Evolutionary conservation across 2,113 vertebrate genomes (phyloP), one percentile per base, ranked within the genome.

Genomic region (Dasyprocta punctata): DNA sequence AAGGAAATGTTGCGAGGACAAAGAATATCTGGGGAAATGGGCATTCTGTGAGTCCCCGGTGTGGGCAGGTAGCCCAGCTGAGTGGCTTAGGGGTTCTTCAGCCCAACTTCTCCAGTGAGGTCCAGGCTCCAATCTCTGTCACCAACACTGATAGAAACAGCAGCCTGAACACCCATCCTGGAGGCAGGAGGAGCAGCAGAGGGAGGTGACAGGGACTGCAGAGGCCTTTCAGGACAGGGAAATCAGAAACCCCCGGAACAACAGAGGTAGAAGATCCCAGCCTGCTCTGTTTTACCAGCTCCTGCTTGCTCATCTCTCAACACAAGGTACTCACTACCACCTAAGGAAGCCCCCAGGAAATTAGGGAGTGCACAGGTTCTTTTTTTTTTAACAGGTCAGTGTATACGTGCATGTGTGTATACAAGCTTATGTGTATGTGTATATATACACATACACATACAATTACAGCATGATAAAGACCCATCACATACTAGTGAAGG

Each of bases 341-440:
- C 88, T 78, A n/a, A n/a, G 19, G 19, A 85, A 41, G 20, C 22
- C 10, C 38, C 54, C 52, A 24, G 56, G 44, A 75, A 85, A 78
- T 38, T 44, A 69, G 24, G n/a, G 24, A 49, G 7, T 16, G 0
- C 28, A 3, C 67, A 80, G 36, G 5, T 58, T 87, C 12, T 30
- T 58, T 20, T 58, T 58, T 91, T 81, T 71, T 52, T 36, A 80
- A 63, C 47, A 92, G 61, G 95, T 28, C 33, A 41, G 2, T 7
- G 2, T 67, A 0, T 30, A 7, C 56, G 1, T 47, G 4, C 41
- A 0, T 47, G 4, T 38, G 1, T 47, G 7, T 19, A 22, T 81
- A 24, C 60, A 24, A 12, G 5, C 49, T 17, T 67, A 28, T 63
- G 11, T 7, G 26, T 26, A 3, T 44, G 26, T 11, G 1, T 9